phyloP scores from a whole-genome alignment of 2,113 vertebrate genomes.

The Motacilla tschutschensis region DNA sequence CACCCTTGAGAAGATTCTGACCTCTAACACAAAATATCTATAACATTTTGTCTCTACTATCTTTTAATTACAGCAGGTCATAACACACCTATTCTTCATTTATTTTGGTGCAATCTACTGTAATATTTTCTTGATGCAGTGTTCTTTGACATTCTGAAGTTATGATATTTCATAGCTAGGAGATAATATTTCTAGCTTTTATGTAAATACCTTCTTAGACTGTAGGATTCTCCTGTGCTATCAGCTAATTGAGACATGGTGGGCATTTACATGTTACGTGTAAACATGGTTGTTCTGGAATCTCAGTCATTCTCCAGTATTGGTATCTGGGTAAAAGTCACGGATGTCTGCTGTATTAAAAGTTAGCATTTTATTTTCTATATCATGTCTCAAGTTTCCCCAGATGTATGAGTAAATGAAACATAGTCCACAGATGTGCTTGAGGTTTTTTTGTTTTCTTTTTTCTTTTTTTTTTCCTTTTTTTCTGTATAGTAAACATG shows the following conservation, averaged over 20 bases:
- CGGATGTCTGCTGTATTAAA: background rate
- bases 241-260: background rate
- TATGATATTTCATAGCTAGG: background rate
- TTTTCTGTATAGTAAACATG: background rate
- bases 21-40: background rate
- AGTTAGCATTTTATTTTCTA: background rate
- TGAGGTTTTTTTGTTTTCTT: rapidly evolving
- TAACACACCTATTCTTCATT: background rate
- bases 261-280: background rate
- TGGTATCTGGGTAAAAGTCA: background rate
- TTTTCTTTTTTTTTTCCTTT: background rate
- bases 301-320: background rate
- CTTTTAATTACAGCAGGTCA: background rate
- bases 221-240: background rate
- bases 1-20: background rate
- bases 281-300: background rate
- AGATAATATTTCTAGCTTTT: background rate
- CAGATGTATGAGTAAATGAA: background rate
- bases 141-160: background rate
- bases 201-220: background rate
- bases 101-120: background rate
- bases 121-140: background rate
- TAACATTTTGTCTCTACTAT: background rate
- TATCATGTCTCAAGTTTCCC: background rate
- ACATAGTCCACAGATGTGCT: background rate